phyloP scores from a whole-genome alignment of 1,140 invertebrate genomes.

The Drusus annulatus region DNA sequence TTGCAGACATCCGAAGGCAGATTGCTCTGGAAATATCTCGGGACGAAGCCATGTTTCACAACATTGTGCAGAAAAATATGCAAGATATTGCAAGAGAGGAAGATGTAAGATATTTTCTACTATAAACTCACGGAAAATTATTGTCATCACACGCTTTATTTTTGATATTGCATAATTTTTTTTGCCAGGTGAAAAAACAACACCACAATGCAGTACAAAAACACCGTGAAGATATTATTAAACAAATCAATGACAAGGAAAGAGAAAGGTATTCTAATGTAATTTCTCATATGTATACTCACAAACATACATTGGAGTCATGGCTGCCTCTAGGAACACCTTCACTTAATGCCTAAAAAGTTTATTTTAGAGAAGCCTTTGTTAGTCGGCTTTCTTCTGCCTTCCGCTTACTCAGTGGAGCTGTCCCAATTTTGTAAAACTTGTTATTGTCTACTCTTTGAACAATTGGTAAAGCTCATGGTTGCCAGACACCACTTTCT shows the following conservation, averaged over 20 bases:
- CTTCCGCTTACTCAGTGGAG: too few relatives aligned
- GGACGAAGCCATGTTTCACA: slow-evolving; percentile 70
- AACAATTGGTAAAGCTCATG: too few relatives aligned
- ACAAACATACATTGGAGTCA: too few relatives aligned
- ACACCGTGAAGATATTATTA: slow-evolving; percentile 71
- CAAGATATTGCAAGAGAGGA: slow-evolving; percentile 68
- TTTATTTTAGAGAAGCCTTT: too few relatives aligned
- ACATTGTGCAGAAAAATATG: slow-evolving; percentile 67
- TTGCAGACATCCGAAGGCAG: slow-evolving; percentile 67
- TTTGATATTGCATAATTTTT: background rate
- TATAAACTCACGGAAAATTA: background rate
- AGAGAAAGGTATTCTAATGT: slow-evolving; percentile 66
- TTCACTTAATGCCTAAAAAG: too few relatives aligned
- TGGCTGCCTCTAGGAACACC: too few relatives aligned
- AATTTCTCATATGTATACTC: background rate
- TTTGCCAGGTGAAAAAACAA: slow-evolving; percentile 64
- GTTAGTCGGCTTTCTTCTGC: too few relatives aligned
- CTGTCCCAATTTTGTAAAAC: too few relatives aligned
- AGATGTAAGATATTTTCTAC: slow-evolving; percentile 60
- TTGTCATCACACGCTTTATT: background rate
- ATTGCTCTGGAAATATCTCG: slow-evolving; percentile 69
- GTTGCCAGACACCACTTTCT: too few relatives aligned
- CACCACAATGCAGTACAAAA: slow-evolving; percentile 65
- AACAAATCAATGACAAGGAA: slow-evolving; percentile 80
- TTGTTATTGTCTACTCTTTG: too few relatives aligned